These are phyloP conservation scores for Eupithecia subumbrata DNA, from an alignment of 2,888 invertebrate genomes.

Conservation along the genomic window DNA sequence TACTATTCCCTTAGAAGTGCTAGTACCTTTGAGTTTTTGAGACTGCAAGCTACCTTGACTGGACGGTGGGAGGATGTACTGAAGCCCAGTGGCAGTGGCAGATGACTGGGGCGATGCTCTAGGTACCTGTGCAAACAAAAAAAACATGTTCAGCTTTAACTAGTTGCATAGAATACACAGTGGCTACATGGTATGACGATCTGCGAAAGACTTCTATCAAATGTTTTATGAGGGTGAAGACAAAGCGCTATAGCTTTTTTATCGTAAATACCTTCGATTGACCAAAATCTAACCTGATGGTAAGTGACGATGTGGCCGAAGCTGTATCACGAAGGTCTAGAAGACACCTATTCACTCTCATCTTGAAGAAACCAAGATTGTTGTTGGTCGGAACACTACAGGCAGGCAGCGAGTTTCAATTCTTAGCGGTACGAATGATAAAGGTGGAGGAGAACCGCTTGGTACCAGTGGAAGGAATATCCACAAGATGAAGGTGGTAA, in stretches of 20 bases:
- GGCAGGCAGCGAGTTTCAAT: no score
- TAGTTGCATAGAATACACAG: not conserved
- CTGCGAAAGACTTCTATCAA: no score
- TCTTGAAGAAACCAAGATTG: no score
- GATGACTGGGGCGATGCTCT: conserved; percentile 68
- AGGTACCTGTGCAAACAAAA: conserved; percentile 63
- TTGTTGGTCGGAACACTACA: no score
- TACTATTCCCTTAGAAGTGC: conserved; percentile 26
- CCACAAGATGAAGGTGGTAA: not conserved
- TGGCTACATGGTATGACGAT: no score
- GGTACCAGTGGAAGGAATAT: not conserved
- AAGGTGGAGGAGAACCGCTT: not conserved
- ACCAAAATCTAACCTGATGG: no score
- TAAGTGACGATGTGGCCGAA: no score
- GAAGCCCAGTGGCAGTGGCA: conserved; percentile 49
- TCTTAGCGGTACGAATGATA: not conserved
- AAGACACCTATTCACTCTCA: no score
- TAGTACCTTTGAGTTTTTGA: conserved; percentile 75
- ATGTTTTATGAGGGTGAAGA: no score
- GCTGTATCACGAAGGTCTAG: no score
- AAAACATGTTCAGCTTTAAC: not conserved
- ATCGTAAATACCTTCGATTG: no score
- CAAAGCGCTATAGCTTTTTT: no score
- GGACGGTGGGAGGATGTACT: conserved; percentile 73
- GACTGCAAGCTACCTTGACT: conserved; percentile 68